Percentiles rank a stretch among this genome's conserved stretches.
Evolutionary conservation across 2,113 vertebrate genomes (phyloP).

Genomic region (Macrotus californicus): DNA sequence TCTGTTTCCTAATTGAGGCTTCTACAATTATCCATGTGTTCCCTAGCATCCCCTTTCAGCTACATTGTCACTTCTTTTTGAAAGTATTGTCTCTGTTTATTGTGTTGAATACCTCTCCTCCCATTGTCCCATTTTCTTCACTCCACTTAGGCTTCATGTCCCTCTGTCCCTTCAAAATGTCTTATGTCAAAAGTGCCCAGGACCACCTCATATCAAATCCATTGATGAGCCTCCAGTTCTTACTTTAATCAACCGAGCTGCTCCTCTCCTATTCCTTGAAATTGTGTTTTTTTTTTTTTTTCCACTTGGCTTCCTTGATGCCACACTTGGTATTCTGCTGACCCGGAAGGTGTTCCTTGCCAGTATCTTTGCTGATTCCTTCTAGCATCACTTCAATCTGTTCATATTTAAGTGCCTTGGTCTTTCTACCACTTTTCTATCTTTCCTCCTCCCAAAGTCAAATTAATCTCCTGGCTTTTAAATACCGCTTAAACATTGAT

Average conservation of each 20-base stretch:
- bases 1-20: background rate
- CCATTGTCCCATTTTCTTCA: background rate
- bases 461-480: constrained; percentile 20
- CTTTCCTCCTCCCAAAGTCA: background rate
- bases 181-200: background rate
- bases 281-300: too few relatives aligned
- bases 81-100: background rate
- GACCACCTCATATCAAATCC: background rate
- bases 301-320: background rate
- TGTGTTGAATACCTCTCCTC: background rate
- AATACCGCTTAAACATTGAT: constrained; percentile 2
- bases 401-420: background rate
- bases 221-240: background rate
- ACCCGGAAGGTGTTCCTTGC: background rate
- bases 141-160: background rate
- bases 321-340: background rate
- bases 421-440: constrained; percentile 24
- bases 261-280: background rate
- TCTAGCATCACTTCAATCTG: background rate
- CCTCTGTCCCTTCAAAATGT: background rate
- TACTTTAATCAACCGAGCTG: background rate
- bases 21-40: background rate
- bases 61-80: background rate
- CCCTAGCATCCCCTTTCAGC: background rate
- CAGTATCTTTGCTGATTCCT: background rate